Evolutionary conservation across 2,113 vertebrate species (phyloP).

Genomic region (Ctenomys sociabilis): DNA sequence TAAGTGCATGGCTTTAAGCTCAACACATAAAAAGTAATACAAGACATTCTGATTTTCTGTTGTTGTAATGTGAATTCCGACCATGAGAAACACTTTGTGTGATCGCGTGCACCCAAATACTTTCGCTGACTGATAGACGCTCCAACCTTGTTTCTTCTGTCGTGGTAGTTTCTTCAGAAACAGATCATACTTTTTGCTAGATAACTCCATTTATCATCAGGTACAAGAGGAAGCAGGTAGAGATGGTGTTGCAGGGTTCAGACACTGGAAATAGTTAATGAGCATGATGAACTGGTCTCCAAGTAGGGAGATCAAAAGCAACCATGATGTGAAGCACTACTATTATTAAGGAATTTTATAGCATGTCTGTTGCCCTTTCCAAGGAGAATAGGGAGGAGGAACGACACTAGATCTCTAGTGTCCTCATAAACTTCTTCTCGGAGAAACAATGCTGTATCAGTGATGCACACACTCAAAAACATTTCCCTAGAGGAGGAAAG

Average conservation of each 20-base stretch:
- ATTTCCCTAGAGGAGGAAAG: no score
- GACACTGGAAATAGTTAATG: not conserved
- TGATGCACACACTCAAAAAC: not conserved
- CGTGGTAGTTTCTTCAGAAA: not conserved
- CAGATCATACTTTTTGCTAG: not conserved
- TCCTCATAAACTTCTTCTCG: not conserved
- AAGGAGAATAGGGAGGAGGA: not conserved
- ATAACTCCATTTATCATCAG: conserved; percentile 14
- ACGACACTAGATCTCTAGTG: not conserved
- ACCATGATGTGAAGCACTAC: not conserved
- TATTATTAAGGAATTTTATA: not conserved
- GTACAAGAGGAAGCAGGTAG: not conserved
- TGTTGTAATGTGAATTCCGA: not conserved
- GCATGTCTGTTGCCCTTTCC: not conserved
- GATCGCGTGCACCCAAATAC: not conserved
- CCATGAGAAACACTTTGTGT: not conserved
- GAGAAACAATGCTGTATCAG: not conserved
- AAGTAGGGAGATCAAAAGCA: not conserved
- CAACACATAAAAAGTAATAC: not conserved
- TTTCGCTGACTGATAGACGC: not conserved
- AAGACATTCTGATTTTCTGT: not conserved
- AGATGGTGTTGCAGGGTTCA: not conserved
- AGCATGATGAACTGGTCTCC: not conserved
- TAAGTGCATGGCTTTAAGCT: not conserved
- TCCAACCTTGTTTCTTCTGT: not conserved